phyloP scores from a whole-genome alignment of 2,888 invertebrate genomes.

The Trachelus stipa region DNA sequence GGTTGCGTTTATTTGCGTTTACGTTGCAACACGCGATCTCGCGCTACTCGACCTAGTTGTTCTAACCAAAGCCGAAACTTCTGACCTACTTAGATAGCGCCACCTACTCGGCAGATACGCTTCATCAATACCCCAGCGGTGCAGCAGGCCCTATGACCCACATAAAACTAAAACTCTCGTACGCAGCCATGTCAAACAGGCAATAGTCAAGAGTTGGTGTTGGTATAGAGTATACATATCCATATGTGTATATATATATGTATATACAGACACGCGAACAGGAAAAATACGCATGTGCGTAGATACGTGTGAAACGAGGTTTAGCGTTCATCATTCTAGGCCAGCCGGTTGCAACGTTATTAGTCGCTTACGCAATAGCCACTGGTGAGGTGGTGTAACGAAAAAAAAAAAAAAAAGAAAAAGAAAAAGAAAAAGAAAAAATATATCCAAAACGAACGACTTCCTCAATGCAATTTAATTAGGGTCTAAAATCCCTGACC shows the following conservation, averaged over 20 bases:
- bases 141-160: slow-evolving; percentile 2
- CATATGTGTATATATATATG: neutral
- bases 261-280: too few relatives aligned
- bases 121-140: neutral
- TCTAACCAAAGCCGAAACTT: slow-evolving; percentile 35
- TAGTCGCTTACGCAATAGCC: too few relatives aligned
- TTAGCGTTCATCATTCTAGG: too few relatives aligned
- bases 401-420: too few relatives aligned
- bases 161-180: neutral
- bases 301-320: too few relatives aligned
- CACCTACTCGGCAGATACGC: neutral
- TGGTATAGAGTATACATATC: neutral
- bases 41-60: slow-evolving; percentile 37
- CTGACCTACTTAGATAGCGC: slow-evolving; percentile 34
- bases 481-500: too few relatives aligned
- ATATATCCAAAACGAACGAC: too few relatives aligned
- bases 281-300: too few relatives aligned
- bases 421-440: too few relatives aligned
- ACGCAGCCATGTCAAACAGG: neutral
- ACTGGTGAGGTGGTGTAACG: too few relatives aligned
- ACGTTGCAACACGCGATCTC: slow-evolving; percentile 29
- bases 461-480: too few relatives aligned
- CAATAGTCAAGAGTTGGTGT: neutral
- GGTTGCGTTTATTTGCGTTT: slow-evolving; percentile 16
- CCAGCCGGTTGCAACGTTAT: too few relatives aligned